phyloP scores from a whole-genome alignment of 1,140 invertebrate genomes.

The Magallana gigas region DNA sequence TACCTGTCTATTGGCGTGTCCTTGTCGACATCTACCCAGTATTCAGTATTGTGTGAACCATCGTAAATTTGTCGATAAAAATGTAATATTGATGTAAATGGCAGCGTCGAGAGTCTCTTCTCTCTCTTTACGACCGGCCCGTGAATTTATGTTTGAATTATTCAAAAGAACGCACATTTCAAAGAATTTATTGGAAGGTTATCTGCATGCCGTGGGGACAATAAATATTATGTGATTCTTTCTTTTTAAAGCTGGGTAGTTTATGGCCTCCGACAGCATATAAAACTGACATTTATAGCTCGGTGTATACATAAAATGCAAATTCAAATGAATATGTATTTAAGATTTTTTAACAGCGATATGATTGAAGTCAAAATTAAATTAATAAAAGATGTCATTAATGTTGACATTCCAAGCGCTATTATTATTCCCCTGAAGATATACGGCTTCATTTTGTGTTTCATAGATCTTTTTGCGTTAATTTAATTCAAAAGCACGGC shows the following conservation, averaged over 20 bases:
- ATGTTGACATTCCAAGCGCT: slow-evolving; percentile 3
- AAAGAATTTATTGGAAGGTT: slow-evolving; percentile 37
- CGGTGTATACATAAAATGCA: slow-evolving; percentile 11
- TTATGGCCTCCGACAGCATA: slow-evolving; percentile 23
- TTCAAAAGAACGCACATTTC: slow-evolving; percentile 37
- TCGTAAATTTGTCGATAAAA: slow-evolving; percentile 37
- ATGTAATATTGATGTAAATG: slow-evolving; percentile 37
- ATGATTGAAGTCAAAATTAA: slow-evolving; percentile 38
- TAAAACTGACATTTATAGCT: slow-evolving; percentile 35
- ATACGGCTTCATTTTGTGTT: neutral
- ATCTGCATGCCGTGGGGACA: slow-evolving; percentile 27
- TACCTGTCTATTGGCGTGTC: slow-evolving; percentile 5
- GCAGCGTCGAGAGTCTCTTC: slow-evolving; percentile 14
- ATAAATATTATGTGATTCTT: slow-evolving; percentile 37
- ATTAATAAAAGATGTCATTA: slow-evolving; percentile 35
- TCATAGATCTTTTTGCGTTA: neutral
- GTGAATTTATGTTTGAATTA: slow-evolving; percentile 38
- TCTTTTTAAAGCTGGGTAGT: slow-evolving; percentile 36
- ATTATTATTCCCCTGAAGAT: slow-evolving; percentile 11
- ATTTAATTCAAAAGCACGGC: neutral
- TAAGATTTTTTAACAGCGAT: slow-evolving; percentile 29
- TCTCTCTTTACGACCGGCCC: slow-evolving; percentile 11
- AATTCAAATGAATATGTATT: slow-evolving; percentile 37
- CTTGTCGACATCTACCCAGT: neutral
- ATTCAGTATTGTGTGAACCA: neutral